A percentile compares a stretch with the other conserved stretches of the same genome.
These are phyloP conservation scores for Manis pentadactyla DNA, from an alignment of 2,797 vertebrate genomes.

Conservation along the genomic window DNA sequence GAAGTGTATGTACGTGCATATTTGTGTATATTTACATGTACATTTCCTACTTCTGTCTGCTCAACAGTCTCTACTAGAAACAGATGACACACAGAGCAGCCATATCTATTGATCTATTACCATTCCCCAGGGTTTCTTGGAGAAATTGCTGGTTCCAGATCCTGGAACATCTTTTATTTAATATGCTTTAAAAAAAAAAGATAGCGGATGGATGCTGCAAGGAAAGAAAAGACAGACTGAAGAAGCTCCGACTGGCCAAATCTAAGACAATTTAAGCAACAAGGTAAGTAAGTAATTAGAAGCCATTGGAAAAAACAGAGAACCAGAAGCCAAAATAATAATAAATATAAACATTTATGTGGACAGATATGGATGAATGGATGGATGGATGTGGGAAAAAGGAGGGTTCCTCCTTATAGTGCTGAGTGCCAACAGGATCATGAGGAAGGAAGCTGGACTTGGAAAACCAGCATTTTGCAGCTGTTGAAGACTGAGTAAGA, in stretches of 20 bases:
- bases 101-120: not conserved
- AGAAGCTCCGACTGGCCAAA: not conserved
- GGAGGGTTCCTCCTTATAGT: not conserved
- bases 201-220: not conserved
- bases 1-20: not conserved
- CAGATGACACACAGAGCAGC: not conserved
- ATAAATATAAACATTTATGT: not conserved
- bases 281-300: not conserved
- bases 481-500: not conserved
- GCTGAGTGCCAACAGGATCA: not conserved
- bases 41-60: not conserved
- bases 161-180: not conserved
- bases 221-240: not conserved
- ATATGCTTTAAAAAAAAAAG: not conserved
- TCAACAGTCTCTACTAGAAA: not conserved
- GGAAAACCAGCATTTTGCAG: not conserved
- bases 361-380: not conserved
- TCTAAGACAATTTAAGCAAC: not conserved
- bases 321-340: not conserved
- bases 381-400: not conserved
- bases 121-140: not conserved
- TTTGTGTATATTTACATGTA: not conserved
- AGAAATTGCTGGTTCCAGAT: not conserved
- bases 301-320: not conserved
- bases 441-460: not conserved